These are phyloP conservation scores for Aphyosemion australe DNA, from an alignment of 2,113 vertebrate genomes.

Conservation along the genomic window DNA sequence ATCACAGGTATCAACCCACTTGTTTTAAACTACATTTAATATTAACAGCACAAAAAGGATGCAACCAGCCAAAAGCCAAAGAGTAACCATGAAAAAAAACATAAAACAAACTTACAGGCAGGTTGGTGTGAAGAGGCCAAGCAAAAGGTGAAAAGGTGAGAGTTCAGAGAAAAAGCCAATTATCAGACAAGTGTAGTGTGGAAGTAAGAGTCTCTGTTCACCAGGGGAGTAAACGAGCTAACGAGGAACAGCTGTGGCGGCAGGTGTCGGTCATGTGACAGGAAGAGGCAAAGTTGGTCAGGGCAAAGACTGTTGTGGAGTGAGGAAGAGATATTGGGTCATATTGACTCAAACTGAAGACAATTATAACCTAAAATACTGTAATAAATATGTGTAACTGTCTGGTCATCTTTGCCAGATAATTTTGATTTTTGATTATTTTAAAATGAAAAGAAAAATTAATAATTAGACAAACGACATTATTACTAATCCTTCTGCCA, in stretches of 20 bases:
- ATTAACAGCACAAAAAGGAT: too few species aligned
- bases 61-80: background rate
- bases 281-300: background rate
- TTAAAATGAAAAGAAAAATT: too few species aligned
- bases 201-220: background rate
- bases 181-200: background rate
- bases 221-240: conserved; percentile 1
- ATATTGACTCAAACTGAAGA: background rate
- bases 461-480: background rate
- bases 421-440: too few species aligned
- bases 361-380: background rate
- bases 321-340: background rate
- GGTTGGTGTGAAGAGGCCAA: background rate
- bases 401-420: too few species aligned
- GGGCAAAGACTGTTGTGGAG: background rate
- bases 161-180: background rate
- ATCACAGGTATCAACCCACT: too few species aligned
- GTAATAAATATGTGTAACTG: too few species aligned
- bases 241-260: conserved; percentile 11
- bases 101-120: conserved; percentile 1
- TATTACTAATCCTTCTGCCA: background rate
- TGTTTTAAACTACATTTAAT: too few species aligned
- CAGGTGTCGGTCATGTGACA: conserved; percentile 4
- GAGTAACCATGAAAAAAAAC: background rate
- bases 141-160: background rate